Conservation (phyloP, 2,797 vertebrate species). For the Luscinia megarhynchos region DNA sequence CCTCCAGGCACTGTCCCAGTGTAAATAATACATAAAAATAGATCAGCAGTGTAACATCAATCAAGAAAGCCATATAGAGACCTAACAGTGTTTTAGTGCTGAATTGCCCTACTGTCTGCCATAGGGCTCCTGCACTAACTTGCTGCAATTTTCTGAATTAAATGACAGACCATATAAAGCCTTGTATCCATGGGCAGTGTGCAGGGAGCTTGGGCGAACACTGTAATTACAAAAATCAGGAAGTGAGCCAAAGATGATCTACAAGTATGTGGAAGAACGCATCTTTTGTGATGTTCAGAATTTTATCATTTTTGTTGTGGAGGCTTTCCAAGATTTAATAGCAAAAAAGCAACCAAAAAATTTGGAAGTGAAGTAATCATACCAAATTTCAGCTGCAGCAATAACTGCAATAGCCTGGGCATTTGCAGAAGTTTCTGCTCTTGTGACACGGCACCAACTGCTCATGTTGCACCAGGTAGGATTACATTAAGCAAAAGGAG, state of each 20-base stretch:
- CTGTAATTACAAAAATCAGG: not conserved
- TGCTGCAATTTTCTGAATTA: constrained; percentile 3
- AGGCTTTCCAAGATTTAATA: constrained; percentile 32
- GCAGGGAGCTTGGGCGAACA: not conserved
- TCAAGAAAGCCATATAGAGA: not conserved
- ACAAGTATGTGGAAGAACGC: not conserved
- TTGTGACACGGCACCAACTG: not conserved
- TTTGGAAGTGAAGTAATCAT: not conserved
- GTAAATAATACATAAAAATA: constrained; percentile 57
- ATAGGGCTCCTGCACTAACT: not conserved
- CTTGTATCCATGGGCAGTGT: not conserved
- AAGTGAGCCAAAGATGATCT: constrained; percentile 24
- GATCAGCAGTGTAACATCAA: constrained; percentile 3
- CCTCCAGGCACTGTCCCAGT: constrained; percentile 32
- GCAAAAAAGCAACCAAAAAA: not conserved
- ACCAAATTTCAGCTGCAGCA: not conserved
- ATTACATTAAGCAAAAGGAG: not conserved
- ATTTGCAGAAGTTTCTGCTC: not conserved
- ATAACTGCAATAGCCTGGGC: not conserved
- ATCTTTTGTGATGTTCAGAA: constrained; percentile 38
- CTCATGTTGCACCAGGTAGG: not conserved
- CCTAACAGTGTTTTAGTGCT: not conserved
- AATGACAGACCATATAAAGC: not conserved
- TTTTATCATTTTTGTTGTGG: constrained; percentile 54
- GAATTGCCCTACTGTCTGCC: not conserved